Percentiles rank a stretch among this genome's conserved stretches.
These are phyloP conservation scores for Hirtodrosophila trivittata DNA, from an alignment of 2,888 invertebrate genomes.

Conservation along the genomic window DNA sequence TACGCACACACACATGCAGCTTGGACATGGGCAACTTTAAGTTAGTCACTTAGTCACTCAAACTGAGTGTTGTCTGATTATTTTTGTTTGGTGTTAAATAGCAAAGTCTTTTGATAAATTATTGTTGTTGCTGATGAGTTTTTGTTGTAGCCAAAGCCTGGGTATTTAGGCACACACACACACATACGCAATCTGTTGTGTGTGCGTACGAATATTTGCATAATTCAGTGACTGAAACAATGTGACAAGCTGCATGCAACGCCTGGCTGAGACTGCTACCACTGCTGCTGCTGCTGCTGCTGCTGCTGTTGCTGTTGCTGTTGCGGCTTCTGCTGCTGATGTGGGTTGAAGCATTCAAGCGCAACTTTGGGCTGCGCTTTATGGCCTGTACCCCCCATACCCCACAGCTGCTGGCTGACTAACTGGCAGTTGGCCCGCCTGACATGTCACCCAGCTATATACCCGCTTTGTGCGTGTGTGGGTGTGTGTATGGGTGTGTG, in stretches of 20 bases:
- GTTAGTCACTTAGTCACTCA: conserved; percentile 55
- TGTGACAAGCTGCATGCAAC: conserved; percentile 76
- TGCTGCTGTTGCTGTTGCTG: conserved; percentile 13
- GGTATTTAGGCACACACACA: conserved; percentile 30
- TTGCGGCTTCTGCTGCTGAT: neutral
- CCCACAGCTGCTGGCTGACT: conserved; percentile 6
- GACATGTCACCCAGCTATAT: conserved; percentile 42
- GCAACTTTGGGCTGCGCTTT: conserved; percentile 52
- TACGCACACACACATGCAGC: neutral
- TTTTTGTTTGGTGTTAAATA: conserved; percentile 46
- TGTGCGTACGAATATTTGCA: conserved; percentile 63
- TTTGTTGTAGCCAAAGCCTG: conserved; percentile 4
- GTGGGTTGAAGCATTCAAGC: conserved; percentile 53
- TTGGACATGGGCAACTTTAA: conserved; percentile 35
- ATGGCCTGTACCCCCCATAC: conserved; percentile 33
- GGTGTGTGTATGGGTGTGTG: conserved; percentile 8
- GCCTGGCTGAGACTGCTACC: conserved; percentile 58
- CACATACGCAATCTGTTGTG: conserved; percentile 5
- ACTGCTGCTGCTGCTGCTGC: conserved; percentile 18
- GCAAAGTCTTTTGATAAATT: conserved; percentile 31
- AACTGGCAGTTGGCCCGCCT: conserved; percentile 39
- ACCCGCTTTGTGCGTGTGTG: conserved; percentile 5
- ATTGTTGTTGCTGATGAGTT: conserved; percentile 27
- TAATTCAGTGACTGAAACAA: conserved; percentile 74
- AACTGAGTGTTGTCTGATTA: conserved; percentile 48